Percentiles rank a stretch among this genome's conserved stretches.
phyloP scores from a whole-genome alignment of 2,113 vertebrate species.

The Potamarius usumacintae region DNA sequence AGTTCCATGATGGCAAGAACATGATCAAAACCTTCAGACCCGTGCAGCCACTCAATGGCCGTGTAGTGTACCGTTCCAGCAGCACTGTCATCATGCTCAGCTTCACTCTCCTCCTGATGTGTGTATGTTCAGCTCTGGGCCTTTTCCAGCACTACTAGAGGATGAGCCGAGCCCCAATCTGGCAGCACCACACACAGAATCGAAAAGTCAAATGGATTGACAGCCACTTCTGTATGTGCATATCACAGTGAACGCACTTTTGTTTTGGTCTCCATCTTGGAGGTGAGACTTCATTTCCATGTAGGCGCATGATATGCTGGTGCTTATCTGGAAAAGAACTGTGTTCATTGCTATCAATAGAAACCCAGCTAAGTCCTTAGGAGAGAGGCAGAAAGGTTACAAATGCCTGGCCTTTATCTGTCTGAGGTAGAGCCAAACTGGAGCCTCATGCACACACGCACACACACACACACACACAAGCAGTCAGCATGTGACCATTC shows the following conservation, averaged over 20 bases:
- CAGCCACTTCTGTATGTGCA: neutral
- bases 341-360: slow-evolving; percentile 65
- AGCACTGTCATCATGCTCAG: slow-evolving; percentile 41
- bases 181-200: slow-evolving; percentile 42
- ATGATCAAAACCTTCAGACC: slow-evolving; percentile 73
- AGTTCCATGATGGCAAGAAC: slow-evolving; percentile 57
- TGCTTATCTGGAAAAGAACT: slow-evolving; percentile 53
- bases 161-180: slow-evolving; percentile 39
- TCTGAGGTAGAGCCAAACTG: slow-evolving; percentile 42
- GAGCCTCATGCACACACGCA: slow-evolving; percentile 36
- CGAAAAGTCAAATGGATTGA: slow-evolving; percentile 41
- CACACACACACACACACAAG: slow-evolving; percentile 24
- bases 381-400: slow-evolving; percentile 57
- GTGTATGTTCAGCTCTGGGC: slow-evolving; percentile 54
- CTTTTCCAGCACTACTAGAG: slow-evolving; percentile 63
- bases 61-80: slow-evolving; percentile 67
- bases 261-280: neutral
- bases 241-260: slow-evolving; percentile 6
- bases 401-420: slow-evolving; percentile 57
- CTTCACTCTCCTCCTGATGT: slow-evolving; percentile 53
- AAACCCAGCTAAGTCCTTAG: slow-evolving; percentile 58
- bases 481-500: slow-evolving; percentile 18
- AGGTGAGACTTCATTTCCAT: slow-evolving; percentile 11
- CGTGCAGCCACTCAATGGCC: slow-evolving; percentile 68
- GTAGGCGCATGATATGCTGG: slow-evolving; percentile 42